Conservation (phyloP, 2,113 vertebrate genomes). For the Corythoichthys intestinalis region DNA sequence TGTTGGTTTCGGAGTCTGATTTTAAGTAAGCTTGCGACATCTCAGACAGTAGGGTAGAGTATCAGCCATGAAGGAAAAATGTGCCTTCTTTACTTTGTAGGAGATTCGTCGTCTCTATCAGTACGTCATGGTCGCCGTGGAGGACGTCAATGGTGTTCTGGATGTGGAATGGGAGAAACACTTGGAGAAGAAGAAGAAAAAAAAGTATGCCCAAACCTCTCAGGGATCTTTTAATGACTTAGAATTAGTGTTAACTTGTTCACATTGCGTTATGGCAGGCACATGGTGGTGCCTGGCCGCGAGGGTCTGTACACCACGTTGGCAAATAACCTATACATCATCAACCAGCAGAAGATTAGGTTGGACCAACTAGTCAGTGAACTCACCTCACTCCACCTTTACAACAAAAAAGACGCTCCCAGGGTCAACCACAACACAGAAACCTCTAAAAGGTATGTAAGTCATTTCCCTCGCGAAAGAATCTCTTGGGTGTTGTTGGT, state of each 20-base stretch:
- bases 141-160: slow-evolving; percentile 90
- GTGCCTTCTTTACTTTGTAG: slow-evolving; percentile 51
- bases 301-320: slow-evolving; percentile 89
- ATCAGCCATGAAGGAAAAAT: not conserved
- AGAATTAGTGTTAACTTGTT: not conserved
- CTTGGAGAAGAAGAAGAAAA: slow-evolving; percentile 85
- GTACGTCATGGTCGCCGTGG: slow-evolving; percentile 89
- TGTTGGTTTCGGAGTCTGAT: no score
- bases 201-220: slow-evolving; percentile 72
- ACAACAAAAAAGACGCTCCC: slow-evolving; percentile 72
- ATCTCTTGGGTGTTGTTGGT: no score
- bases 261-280: slow-evolving; percentile 64
- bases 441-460: slow-evolving; percentile 28
- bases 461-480: no score
- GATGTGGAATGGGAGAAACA: slow-evolving; percentile 94
- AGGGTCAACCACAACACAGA: slow-evolving; percentile 29
- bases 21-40: no score
- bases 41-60: no score
- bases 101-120: slow-evolving; percentile 91
- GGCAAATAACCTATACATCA: slow-evolving; percentile 90
- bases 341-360: slow-evolving; percentile 88
- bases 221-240: not conserved
- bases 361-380: slow-evolving; percentile 80
- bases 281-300: slow-evolving; percentile 84
- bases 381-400: slow-evolving; percentile 84